phyloP scores from a whole-genome alignment of 1,140 invertebrate genomes.

The Drosophila saltans region DNA sequence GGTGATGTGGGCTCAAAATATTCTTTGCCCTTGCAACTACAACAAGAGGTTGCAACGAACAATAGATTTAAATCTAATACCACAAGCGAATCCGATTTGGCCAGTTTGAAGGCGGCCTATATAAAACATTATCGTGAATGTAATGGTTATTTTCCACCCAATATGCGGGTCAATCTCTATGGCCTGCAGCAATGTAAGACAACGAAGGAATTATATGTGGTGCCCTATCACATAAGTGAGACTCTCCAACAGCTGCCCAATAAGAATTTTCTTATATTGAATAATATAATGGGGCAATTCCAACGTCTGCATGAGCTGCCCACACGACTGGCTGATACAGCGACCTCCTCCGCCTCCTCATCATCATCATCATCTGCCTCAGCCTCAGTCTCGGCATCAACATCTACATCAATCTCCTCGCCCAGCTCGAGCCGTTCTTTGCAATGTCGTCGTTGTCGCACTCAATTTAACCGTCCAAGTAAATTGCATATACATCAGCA shows the following conservation, averaged over 20 bases:
- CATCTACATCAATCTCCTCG: slow-evolving; percentile 3
- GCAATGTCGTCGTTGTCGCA: slow-evolving; percentile 49
- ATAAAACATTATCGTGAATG: slow-evolving; percentile 61
- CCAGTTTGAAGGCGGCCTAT: slow-evolving; percentile 50
- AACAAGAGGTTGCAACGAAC: slow-evolving; percentile 13
- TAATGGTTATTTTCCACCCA: slow-evolving; percentile 59
- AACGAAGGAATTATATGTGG: slow-evolving; percentile 65
- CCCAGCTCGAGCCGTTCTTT: slow-evolving; percentile 9
- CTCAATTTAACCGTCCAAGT: slow-evolving; percentile 40
- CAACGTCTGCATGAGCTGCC: slow-evolving; percentile 59
- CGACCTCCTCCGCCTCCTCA: background rate
- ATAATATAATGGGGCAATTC: slow-evolving; percentile 57
- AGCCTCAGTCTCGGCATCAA: background rate
- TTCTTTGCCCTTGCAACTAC: slow-evolving; percentile 43
- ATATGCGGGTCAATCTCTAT: slow-evolving; percentile 65
- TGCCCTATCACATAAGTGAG: slow-evolving; percentile 65
- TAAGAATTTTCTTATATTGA: slow-evolving; percentile 65
- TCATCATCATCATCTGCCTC: background rate
- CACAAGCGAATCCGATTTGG: slow-evolving; percentile 43
- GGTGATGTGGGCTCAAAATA: background rate
- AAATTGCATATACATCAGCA: slow-evolving; percentile 61
- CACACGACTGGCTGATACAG: slow-evolving; percentile 14
- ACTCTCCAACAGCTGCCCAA: slow-evolving; percentile 53
- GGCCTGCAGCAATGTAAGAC: slow-evolving; percentile 58
- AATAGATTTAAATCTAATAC: background rate